A percentile compares a stretch with the other conserved stretches of the same genome.
Evolutionary conservation across 2,797 vertebrate species (phyloP).

Genomic region (Zalophus californianus): DNA sequence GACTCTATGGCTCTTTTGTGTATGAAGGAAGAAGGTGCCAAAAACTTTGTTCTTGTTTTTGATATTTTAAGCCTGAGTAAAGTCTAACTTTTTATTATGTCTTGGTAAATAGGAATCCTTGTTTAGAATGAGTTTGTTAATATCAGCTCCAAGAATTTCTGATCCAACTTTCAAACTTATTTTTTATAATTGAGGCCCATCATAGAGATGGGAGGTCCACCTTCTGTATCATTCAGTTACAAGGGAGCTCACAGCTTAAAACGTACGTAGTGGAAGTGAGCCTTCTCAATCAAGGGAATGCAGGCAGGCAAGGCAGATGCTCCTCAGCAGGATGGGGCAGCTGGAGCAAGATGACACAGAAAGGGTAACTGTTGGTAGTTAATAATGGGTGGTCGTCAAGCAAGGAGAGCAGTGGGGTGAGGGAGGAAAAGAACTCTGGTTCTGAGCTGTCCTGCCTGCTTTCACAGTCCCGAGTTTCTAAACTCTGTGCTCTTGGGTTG

Average conservation of each 20-base stretch:
- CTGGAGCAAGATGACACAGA: not conserved
- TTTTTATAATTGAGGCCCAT: not conserved
- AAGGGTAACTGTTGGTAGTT: not conserved
- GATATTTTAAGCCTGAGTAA: slow-evolving; percentile 27
- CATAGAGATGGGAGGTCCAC: not conserved
- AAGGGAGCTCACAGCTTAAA: not conserved
- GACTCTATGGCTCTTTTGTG: not conserved
- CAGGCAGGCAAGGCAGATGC: not conserved
- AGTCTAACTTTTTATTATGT: not conserved
- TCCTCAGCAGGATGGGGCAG: not conserved
- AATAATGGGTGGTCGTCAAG: not conserved
- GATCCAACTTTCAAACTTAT: slow-evolving; percentile 32
- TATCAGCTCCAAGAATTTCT: not conserved
- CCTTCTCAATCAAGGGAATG: not conserved
- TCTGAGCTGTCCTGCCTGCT: not conserved
- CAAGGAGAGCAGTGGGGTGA: not conserved
- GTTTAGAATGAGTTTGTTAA: slow-evolving; percentile 27
- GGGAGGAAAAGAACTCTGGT: rapidly evolving
- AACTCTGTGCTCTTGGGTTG: not conserved
- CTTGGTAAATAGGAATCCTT: not conserved
- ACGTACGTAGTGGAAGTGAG: not conserved
- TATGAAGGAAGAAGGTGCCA: not conserved
- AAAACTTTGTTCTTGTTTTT: not conserved
- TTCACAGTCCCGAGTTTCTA: not conserved
- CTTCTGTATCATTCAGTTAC: not conserved